Percentiles rank a stretch among this genome's conserved stretches.
phyloP scores from a whole-genome alignment of 2,888 invertebrate genomes.

The Diogma glabrata region DNA sequence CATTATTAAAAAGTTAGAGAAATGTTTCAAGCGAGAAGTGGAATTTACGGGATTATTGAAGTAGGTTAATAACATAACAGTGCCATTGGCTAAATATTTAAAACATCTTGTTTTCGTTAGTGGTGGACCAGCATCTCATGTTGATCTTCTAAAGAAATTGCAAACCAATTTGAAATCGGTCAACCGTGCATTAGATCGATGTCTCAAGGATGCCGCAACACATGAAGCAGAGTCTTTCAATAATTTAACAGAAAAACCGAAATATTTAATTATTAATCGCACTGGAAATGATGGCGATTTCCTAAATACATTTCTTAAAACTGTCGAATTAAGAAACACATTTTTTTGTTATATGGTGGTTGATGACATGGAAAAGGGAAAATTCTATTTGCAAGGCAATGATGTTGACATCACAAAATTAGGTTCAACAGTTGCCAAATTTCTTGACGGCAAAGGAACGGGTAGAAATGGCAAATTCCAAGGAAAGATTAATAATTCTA shows the following conservation, averaged over 20 bases:
- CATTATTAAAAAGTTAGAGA: conserved; percentile 47
- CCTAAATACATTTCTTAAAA: conserved; percentile 54
- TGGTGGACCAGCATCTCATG: conserved; percentile 56
- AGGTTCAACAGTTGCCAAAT: conserved; percentile 44
- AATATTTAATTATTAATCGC: conserved; percentile 47
- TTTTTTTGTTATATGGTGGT: conserved; percentile 59
- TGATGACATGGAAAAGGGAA: conserved; percentile 50
- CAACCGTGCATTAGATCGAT: conserved; percentile 51
- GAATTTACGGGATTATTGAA: conserved; percentile 56
- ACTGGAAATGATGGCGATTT: conserved; percentile 65
- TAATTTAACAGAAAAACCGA: conserved; percentile 37
- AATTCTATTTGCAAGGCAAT: conserved; percentile 40
- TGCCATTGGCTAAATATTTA: not conserved
- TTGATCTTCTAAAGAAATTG: conserved; percentile 60
- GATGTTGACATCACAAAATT: conserved; percentile 28
- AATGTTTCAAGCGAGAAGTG: conserved; percentile 53
- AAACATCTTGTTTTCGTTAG: conserved; percentile 33
- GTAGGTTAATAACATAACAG: conserved; percentile 38
- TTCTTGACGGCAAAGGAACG: conserved; percentile 66
- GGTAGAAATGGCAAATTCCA: conserved; percentile 61
- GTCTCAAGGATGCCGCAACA: conserved; percentile 57
- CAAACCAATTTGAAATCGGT: conserved; percentile 52
- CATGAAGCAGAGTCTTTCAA: conserved; percentile 53
- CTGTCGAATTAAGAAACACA: conserved; percentile 43
- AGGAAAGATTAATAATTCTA: conserved; percentile 61